Conservation (phyloP, 92 coral and sea anemone genomes). For the Zoanthus sociatus region DNA sequence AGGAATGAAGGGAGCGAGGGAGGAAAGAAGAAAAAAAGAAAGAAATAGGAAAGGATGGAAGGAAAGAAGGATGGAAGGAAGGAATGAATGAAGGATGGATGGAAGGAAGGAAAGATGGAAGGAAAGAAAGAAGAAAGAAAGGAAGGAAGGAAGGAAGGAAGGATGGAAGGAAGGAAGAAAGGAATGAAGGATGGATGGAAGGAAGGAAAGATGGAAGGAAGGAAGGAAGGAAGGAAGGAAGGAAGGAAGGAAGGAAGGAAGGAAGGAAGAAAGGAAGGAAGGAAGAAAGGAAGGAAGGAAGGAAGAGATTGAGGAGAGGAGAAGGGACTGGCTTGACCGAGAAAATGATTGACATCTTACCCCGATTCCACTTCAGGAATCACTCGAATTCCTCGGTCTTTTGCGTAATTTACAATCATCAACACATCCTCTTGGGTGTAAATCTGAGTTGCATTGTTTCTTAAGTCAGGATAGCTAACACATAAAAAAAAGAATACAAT, state of each 20-base stretch:
- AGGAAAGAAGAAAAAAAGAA: no score
- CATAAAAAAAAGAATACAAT: neutral
- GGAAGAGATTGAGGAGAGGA: neutral
- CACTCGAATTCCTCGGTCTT: slow-evolving; percentile 83
- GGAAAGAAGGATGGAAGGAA: neutral
- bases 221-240: no score
- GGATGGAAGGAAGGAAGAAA: no score
- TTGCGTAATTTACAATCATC: slow-evolving; percentile 69
- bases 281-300: neutral
- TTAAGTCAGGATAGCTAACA: slow-evolving; percentile 75
- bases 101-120: neutral
- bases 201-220: no score
- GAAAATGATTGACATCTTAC: slow-evolving; percentile 47
- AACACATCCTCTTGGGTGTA: slow-evolving; percentile 75
- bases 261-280: no score
- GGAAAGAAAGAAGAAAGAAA: neutral
- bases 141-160: neutral
- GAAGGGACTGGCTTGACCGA: neutral
- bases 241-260: no score
- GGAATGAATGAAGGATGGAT: no score
- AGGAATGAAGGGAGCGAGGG: no score
- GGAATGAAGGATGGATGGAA: no score
- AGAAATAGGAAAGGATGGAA: no score
- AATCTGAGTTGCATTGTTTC: slow-evolving; percentile 60
- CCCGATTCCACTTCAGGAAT: slow-evolving; percentile 81